These are phyloP conservation scores for Centropyge bicolor DNA, from an alignment of 2,797 vertebrate species.

Conservation along the genomic window DNA sequence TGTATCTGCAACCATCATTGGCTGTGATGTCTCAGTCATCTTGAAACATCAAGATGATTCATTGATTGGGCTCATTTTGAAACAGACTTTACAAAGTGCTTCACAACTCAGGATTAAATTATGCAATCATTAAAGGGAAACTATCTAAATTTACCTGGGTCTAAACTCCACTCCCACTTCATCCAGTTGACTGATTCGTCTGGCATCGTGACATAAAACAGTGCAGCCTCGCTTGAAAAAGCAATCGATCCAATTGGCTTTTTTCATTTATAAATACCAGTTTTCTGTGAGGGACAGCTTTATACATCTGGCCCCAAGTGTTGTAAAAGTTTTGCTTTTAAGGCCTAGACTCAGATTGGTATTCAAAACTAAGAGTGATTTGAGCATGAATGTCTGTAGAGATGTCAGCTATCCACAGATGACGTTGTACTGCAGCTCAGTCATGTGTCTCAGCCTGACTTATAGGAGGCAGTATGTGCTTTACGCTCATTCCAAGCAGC, in stretches of 20 bases:
- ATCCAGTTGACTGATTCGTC: no score
- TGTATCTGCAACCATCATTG: neutral
- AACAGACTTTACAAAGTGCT: neutral
- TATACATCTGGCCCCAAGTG: slow-evolving; percentile 11
- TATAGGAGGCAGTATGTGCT: slow-evolving; percentile 30
- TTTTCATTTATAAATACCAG: neutral
- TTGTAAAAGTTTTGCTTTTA: slow-evolving; percentile 37
- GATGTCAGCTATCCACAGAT: neutral
- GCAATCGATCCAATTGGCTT: no score
- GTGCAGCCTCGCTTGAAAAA: no score
- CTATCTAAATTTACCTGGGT: neutral
- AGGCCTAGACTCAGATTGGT: slow-evolving; percentile 18
- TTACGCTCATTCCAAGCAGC: slow-evolving; percentile 31
- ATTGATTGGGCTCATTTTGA: neutral
- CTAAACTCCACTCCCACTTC: no score
- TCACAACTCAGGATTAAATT: neutral
- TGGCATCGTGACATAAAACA: no score
- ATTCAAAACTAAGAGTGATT: slow-evolving; percentile 18
- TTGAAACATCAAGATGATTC: neutral
- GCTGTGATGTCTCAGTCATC: neutral
- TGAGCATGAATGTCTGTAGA: slow-evolving; percentile 57
- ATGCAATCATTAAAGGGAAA: neutral
- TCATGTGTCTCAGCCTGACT: slow-evolving; percentile 45
- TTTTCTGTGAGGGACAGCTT: neutral
- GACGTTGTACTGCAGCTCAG: slow-evolving; percentile 27